Evolutionary conservation across 1,140 invertebrate species (phyloP).

Genomic region (Diorhabda carinulata): DNA sequence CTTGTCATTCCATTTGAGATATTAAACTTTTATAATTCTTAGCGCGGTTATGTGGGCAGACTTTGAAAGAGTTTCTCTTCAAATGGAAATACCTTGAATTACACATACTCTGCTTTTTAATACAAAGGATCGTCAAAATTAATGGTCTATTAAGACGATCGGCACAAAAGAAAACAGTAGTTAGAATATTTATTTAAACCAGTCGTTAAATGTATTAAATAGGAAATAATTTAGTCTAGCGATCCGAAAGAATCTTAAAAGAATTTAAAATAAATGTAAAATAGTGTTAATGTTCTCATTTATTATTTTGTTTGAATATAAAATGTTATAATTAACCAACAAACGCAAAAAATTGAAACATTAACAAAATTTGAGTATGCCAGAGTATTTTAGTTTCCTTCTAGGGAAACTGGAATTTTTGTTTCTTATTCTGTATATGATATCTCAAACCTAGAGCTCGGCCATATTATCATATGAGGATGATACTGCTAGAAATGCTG

Average conservation of each 20-base stretch:
- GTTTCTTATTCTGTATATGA: too few species aligned
- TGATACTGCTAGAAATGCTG: too few species aligned
- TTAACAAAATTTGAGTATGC: too few species aligned
- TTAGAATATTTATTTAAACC: not conserved
- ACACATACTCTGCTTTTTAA: not conserved
- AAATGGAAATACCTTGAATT: constrained; percentile 2
- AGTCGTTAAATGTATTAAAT: not conserved
- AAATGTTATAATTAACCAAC: too few species aligned
- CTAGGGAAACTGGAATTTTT: too few species aligned
- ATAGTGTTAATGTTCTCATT: too few species aligned
- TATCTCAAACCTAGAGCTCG: too few species aligned
- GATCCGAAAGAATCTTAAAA: not conserved
- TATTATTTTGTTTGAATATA: too few species aligned
- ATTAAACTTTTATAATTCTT: not conserved
- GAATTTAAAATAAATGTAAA: too few species aligned
- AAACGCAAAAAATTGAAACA: too few species aligned
- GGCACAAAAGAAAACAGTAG: not conserved
- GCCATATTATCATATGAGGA: too few species aligned
- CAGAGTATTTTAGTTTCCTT: too few species aligned
- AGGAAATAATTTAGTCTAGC: not conserved
- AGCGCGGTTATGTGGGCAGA: not conserved
- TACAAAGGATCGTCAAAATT: constrained; percentile 2
- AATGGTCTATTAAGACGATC: not conserved
- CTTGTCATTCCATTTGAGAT: not conserved
- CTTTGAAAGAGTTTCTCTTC: not conserved